Percentiles rank a stretch among this genome's conserved stretches.
phyloP scores from a whole-genome alignment of 2,888 invertebrate species.

The Aphidoletes aphidimyza region DNA sequence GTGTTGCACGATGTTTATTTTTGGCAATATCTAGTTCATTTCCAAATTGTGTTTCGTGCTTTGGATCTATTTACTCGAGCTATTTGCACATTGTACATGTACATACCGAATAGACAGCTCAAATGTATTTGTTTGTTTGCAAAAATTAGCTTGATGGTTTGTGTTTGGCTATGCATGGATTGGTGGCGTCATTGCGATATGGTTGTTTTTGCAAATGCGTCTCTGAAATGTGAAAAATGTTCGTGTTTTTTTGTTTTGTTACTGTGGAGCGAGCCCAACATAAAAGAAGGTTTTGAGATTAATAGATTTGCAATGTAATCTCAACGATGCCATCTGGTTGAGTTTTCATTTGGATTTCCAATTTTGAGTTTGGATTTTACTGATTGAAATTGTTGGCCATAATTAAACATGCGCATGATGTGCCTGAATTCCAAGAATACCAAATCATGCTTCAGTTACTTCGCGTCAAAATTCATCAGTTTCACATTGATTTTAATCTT shows the following conservation, averaged over 20 bases:
- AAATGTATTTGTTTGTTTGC: background rate
- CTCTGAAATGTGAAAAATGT: background rate
- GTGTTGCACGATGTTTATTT: conserved; percentile 3
- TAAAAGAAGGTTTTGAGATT: background rate
- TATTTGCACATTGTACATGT: no score
- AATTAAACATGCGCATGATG: conserved; percentile 3
- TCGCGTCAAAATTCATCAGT: background rate
- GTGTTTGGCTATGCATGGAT: background rate
- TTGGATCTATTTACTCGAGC: background rate
- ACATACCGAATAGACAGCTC: background rate
- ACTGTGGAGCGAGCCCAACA: background rate
- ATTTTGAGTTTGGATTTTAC: background rate
- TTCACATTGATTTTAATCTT: background rate
- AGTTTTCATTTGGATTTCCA: background rate
- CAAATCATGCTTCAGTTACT: background rate
- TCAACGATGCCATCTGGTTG: background rate
- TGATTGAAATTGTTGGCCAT: background rate
- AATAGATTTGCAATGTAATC: conserved; percentile 29
- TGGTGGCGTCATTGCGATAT: background rate
- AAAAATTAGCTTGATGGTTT: conserved; percentile 26
- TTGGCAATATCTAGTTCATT: conserved; percentile 21
- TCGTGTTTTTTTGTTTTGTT: background rate
- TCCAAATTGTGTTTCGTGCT: conserved; percentile 4
- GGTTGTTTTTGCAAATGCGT: background rate
- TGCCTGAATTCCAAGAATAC: background rate